Base-by-base conservation (phyloP, 2,888 invertebrate genomes). In the Hirtodrosophila trivittata region DNA sequence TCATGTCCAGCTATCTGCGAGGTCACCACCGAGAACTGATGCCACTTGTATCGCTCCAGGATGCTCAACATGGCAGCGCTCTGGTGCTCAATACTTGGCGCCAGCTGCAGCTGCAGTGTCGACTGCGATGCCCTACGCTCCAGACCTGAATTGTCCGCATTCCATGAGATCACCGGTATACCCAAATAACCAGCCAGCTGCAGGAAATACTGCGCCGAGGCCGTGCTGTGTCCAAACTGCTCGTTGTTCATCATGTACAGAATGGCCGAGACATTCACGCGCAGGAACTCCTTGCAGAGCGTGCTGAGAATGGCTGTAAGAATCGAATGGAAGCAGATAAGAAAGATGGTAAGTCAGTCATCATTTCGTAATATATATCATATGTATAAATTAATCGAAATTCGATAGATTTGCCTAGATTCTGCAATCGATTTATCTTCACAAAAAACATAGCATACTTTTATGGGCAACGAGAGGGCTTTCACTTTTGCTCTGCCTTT, bases 101-200 rank as follows among this genome's bases (percentile, higher is more conserved):
- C 98, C 90, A 99, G 92, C 91, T 98, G 98, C 72, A 97, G 93
- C 87, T 97, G 96, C 84, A 98, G 92, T 60, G 96, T 96, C 46
- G 96, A 96, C 91, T 97, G 96, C 18, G 97, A 96, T 33, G 96
- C 96, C 71, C 95, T 91, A 69, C 93, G 92, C 86, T 93, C 93
- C 74, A 97, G 93, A 32, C 97, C 98, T 33, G 98, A 97, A 91
- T 98, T 98, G 91, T 98, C 98, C 6, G 98, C 97, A 91, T 98
- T 98, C 98, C 98, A 98, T 6, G 97, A 97, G 81, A 98, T 97
- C 49, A 98, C 97, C 81, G 98, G 98, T 89, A 98, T 97, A 75
- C 97, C 98, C 84, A 98, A 93, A 92, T 97, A 97, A 58, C 97
- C 97, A 76, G 97, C 97, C 87, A 97, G 92, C 92, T 97, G 97